Conservation (phyloP, 2,797 vertebrate genomes). For the Tenualosa ilisha region DNA sequence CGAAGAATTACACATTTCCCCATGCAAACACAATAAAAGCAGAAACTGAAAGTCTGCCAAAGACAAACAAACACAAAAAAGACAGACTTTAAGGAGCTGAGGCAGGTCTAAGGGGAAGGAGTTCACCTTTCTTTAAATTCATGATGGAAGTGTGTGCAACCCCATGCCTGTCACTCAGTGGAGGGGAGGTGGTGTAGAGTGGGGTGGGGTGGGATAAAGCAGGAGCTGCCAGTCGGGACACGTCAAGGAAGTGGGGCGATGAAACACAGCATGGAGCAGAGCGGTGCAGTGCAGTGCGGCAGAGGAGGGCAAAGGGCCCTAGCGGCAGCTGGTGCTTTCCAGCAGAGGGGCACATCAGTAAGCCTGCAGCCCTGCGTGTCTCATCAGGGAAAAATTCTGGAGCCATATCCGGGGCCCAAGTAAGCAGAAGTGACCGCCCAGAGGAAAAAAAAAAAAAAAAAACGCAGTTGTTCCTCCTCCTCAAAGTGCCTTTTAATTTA, state of each 20-base stretch:
- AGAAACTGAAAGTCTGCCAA: not conserved
- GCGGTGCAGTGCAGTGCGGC: not conserved
- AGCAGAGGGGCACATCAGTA: constrained; percentile 35
- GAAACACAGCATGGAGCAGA: too few relatives aligned
- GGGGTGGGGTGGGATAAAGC: not conserved
- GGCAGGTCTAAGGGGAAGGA: not conserved
- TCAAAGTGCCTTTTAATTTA: constrained; percentile 51
- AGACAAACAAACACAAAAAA: not conserved
- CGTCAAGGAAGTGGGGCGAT: constrained; percentile 25
- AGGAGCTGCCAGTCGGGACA: constrained; percentile 41
- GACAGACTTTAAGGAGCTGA: not conserved
- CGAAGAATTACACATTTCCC: not conserved
- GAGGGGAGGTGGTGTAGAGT: not conserved
- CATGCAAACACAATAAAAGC: not conserved
- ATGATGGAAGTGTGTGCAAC: not conserved
- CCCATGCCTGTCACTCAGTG: not conserved
- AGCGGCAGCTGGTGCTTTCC: constrained; percentile 19
- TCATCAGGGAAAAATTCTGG: constrained; percentile 49
- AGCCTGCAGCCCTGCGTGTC: constrained; percentile 46
- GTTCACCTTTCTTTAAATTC: not conserved
- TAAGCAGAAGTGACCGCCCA: constrained; percentile 16
- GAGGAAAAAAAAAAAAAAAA: constrained; percentile 28
- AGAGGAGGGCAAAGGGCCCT: not conserved
- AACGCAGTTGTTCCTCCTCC: constrained; percentile 41
- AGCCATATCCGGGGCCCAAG: constrained; percentile 39